Evolutionary conservation across 2,888 invertebrate species (phyloP).

Genomic region (Bombylius major): DNA sequence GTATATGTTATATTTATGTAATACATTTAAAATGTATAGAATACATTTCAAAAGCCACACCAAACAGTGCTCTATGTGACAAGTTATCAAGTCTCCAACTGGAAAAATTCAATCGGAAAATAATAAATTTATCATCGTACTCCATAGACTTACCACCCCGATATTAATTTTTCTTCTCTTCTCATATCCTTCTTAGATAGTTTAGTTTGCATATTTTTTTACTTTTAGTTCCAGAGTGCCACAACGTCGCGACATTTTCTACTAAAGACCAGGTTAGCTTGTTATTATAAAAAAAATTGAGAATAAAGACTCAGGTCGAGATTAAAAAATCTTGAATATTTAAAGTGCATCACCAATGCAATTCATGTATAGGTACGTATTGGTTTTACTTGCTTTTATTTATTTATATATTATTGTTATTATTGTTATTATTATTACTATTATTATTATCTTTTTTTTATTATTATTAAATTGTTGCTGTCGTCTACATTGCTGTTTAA

Average conservation of each 20-base stretch:
- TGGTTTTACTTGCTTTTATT: too few species aligned
- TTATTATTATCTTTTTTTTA: neutral
- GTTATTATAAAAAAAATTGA: neutral
- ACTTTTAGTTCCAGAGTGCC: neutral
- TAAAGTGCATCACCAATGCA: neutral
- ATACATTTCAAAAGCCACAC: too few species aligned
- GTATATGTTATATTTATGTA: too few species aligned
- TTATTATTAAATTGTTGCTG: neutral
- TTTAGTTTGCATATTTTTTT: conserved; percentile 3
- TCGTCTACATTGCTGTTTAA: neutral
- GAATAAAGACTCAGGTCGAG: too few species aligned
- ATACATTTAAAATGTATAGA: too few species aligned
- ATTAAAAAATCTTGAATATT: too few species aligned
- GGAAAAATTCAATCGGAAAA: conserved; percentile 8
- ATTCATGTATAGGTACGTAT: neutral
- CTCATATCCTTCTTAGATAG: neutral
- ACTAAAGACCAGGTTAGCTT: neutral
- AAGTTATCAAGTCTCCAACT: conserved; percentile 6
- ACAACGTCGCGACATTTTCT: conserved; percentile 6
- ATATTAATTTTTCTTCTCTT: neutral
- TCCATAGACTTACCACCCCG: neutral
- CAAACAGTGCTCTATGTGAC: neutral
- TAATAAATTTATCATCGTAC: conserved; percentile 8
- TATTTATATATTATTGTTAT: too few species aligned
- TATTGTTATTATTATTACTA: neutral